Conservation (phyloP, 2,888 invertebrate species). For the Troides aeacus region DNA sequence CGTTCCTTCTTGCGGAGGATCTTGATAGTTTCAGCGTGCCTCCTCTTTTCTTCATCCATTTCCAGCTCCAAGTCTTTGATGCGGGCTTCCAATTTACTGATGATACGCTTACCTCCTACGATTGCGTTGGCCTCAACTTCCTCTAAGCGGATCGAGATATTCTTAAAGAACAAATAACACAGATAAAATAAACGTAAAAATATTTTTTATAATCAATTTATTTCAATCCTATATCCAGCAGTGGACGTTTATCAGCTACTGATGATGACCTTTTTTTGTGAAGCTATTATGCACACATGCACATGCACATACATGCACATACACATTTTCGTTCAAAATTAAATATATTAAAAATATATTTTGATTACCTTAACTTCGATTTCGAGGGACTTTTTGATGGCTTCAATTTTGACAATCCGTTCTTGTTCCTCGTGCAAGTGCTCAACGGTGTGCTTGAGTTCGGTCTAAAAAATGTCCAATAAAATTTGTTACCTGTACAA, state of each 20-base stretch:
- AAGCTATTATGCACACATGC: too few species aligned
- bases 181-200: background rate
- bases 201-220: background rate
- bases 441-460: constrained; percentile 96
- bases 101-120: constrained; percentile 97
- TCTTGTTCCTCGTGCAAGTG: constrained; percentile 97
- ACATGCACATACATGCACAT: too few species aligned
- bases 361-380: constrained; percentile 92
- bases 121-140: constrained; percentile 98
- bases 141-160: constrained; percentile 94
- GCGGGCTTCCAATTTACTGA: constrained; percentile 97
- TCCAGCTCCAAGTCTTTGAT: constrained; percentile 97
- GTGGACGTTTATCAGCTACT: too few species aligned
- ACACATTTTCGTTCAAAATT: too few species aligned
- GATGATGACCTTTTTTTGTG: too few species aligned
- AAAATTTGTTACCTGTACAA: background rate
- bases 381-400: constrained; percentile 98
- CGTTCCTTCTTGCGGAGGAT: constrained; percentile 99
- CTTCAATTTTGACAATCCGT: constrained; percentile 97
- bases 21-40: constrained; percentile 98
- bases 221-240: too few species aligned
- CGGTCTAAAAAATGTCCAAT: constrained; percentile 79
- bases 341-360: background rate
- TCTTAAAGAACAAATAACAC: constrained; percentile 63
- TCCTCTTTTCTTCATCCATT: constrained; percentile 97